Base-by-base conservation (phyloP, 2,113 vertebrate species). In the Boleophthalmus pectinirostris region DNA sequence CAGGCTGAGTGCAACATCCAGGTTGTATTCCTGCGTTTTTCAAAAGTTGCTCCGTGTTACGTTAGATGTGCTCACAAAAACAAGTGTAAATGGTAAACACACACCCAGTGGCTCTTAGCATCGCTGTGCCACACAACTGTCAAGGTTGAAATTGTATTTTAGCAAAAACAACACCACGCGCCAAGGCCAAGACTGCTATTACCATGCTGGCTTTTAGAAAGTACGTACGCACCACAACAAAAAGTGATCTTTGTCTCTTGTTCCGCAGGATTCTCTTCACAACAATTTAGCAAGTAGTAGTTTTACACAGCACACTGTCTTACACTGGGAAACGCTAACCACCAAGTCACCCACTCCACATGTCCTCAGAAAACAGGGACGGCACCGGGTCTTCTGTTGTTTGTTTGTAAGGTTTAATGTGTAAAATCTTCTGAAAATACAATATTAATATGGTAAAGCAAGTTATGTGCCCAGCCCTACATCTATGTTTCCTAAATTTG, bases 41-140 rank as follows among this genome's bases (percentile, higher is more conserved):
- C 72, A 64, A 60, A 85, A 68, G 24, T 58, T 72, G 58, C 61
- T 43, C 11, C 8, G 5, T 65, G 72, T 71, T 79, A 23, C 66
- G 72, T 38, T 45, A 10, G 38, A 65, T 47, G 21, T 23, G 13
- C 8, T 21, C 33, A 45, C 29, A 68, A 79, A 24, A 65, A 15
- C 49, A 75, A 46, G 49, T 73, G 33, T 74, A 45, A 25, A 49
- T 18, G 23, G 71, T 14, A 69, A 20, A 58, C 4, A 53, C n/a
- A 29, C 33, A 33, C 21, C n/a, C 21, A 70, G 15, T 13, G 13
- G 33, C 18, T 53, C 47, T 53, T 56, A 33, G 15, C 45, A 66
- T 54, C 25, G 25, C 18, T 75, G 11, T 46, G 53, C 38, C 33
- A 38, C 38, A 76, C 51, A 70, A 69, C 16, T 38, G 63, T 14